phyloP scores from a whole-genome alignment of 1,140 invertebrate species.

The Diploscapter pachys region DNA sequence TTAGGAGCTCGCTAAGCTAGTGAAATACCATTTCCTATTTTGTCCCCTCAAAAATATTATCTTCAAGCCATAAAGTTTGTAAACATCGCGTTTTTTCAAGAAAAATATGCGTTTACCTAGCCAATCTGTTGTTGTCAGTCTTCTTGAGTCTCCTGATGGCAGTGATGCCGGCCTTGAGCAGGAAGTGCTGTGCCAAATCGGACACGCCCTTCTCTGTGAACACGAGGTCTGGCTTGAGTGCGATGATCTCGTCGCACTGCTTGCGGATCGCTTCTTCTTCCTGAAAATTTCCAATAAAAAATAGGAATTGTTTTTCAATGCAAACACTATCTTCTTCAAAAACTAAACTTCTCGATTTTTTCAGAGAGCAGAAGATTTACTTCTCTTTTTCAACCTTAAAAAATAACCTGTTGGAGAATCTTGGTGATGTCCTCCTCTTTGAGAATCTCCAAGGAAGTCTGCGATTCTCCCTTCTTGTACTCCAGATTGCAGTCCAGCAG shows the following conservation, averaged over 20 bases:
- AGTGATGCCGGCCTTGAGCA: slow-evolving; percentile 79
- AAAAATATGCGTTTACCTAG: slow-evolving; percentile 61
- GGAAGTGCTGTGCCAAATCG: slow-evolving; percentile 70
- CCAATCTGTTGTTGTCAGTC: slow-evolving; percentile 93
- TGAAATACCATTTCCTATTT: too few species aligned
- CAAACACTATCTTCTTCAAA: too few species aligned
- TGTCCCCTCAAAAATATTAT: not conserved
- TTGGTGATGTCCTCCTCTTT: slow-evolving; percentile 91
- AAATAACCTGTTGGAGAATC: slow-evolving; percentile 66
- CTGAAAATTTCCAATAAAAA: slow-evolving; percentile 59
- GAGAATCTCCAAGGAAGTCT: slow-evolving; percentile 93
- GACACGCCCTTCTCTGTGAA: slow-evolving; percentile 98
- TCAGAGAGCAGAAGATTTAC: slow-evolving; percentile 10
- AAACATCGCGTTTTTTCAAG: not conserved
- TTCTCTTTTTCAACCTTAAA: not conserved
- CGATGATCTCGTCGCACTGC: slow-evolving; percentile 88
- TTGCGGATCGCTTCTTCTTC: slow-evolving; percentile 92
- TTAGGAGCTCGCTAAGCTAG: too few species aligned
- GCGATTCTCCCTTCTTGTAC: slow-evolving; percentile 97
- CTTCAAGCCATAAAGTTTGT: not conserved
- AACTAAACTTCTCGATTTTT: not conserved
- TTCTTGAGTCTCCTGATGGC: slow-evolving; percentile 87
- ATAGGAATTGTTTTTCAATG: too few species aligned
- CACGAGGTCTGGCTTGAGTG: slow-evolving; percentile 88
- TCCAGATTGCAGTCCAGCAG: slow-evolving; percentile 91